Evolutionary conservation across 2,888 invertebrate species (phyloP).

Genomic region (Chydorus sphaericus): DNA sequence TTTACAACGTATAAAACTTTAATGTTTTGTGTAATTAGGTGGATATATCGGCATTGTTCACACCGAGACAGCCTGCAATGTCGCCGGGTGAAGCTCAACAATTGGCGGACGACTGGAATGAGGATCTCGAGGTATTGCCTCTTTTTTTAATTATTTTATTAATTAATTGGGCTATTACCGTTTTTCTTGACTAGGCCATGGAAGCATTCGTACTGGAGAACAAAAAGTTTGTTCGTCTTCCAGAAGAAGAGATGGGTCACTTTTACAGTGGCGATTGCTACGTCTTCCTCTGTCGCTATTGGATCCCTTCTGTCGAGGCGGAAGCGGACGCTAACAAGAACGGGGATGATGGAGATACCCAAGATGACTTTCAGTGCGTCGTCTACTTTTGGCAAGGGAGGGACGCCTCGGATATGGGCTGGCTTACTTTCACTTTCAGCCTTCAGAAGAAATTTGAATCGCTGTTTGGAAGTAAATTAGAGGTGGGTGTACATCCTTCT

Average conservation of each 20-base stretch:
- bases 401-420: slow-evolving; percentile 97
- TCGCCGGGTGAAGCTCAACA: slow-evolving; percentile 66
- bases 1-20: too few relatives aligned
- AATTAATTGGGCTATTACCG: not conserved
- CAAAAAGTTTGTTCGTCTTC: slow-evolving; percentile 89
- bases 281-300: slow-evolving; percentile 93
- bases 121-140: slow-evolving; percentile 76
- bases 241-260: slow-evolving; percentile 80
- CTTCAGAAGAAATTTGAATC: slow-evolving; percentile 80
- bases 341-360: slow-evolving; percentile 35
- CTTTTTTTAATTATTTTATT: too few relatives aligned
- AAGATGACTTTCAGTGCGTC: slow-evolving; percentile 74
- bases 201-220: slow-evolving; percentile 94
- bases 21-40: too few relatives aligned
- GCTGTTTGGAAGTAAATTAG: slow-evolving; percentile 74
- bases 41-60: slow-evolving; percentile 88
- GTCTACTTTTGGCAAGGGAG: slow-evolving; percentile 99
- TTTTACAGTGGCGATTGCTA: slow-evolving; percentile 94
- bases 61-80: slow-evolving; percentile 84
- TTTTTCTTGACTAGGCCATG: slow-evolving; percentile 49
- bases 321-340: slow-evolving; percentile 32
- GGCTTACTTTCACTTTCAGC: slow-evolving; percentile 96
- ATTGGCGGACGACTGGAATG: slow-evolving; percentile 91
- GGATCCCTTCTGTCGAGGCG: slow-evolving; percentile 50
- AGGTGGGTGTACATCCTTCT: too few relatives aligned